phyloP scores from a whole-genome alignment of 2,113 vertebrate genomes.

The Perca schrenkii region DNA sequence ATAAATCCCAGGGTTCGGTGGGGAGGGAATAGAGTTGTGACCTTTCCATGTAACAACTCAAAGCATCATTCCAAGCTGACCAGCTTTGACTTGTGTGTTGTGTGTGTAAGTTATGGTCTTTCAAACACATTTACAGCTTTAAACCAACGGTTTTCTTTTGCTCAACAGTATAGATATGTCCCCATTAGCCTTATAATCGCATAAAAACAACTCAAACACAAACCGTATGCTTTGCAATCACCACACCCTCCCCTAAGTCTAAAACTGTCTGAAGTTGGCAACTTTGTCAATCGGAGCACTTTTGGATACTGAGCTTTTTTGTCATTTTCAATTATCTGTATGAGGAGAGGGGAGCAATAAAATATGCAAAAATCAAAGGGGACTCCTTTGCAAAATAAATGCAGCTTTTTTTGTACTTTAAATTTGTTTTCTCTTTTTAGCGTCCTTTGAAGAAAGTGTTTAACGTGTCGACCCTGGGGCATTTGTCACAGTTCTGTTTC shows the following conservation, averaged over 20 bases:
- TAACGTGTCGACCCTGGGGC: slow-evolving; percentile 81
- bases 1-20: slow-evolving; percentile 67
- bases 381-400: slow-evolving; percentile 82
- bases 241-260: slow-evolving; percentile 63
- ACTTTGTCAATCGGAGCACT: slow-evolving; percentile 72
- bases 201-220: slow-evolving; percentile 79
- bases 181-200: slow-evolving; percentile 73
- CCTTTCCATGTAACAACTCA: slow-evolving; percentile 54
- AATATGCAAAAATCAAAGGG: slow-evolving; percentile 70
- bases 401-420: slow-evolving; percentile 82
- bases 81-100: slow-evolving; percentile 55
- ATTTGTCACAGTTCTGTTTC: slow-evolving; percentile 86
- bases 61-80: slow-evolving; percentile 70
- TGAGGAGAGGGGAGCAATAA: slow-evolving; percentile 63
- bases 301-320: slow-evolving; percentile 72
- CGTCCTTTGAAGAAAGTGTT: slow-evolving; percentile 86
- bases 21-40: slow-evolving; percentile 54
- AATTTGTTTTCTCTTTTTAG: slow-evolving; percentile 81
- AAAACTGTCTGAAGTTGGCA: slow-evolving; percentile 72
- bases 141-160: slow-evolving; percentile 66
- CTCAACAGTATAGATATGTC: slow-evolving; percentile 70
- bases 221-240: slow-evolving; percentile 77
- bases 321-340: slow-evolving; percentile 75
- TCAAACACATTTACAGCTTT: slow-evolving; percentile 72
- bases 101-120: slow-evolving; percentile 62